A percentile compares a stretch with the other conserved stretches of the same genome.
phyloP scores from a whole-genome alignment of 2,797 vertebrate species.

The Pogonophryne albipinna region DNA sequence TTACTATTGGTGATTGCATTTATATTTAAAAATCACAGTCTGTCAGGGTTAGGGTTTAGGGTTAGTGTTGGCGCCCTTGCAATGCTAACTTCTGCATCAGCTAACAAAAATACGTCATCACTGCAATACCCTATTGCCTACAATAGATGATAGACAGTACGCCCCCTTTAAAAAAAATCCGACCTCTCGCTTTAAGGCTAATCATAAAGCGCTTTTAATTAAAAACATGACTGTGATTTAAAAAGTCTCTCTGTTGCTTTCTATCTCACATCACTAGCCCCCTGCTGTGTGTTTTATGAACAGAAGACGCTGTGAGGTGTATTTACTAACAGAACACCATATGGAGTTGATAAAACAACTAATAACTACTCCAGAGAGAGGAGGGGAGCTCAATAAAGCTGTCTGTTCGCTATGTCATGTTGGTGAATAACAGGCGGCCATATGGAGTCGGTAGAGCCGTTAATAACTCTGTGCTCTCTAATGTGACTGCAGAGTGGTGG shows the following conservation, averaged over 20 bases:
- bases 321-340: conserved; percentile 52
- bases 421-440: conserved; percentile 59
- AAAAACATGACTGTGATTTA: conserved; percentile 17
- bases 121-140: no score
- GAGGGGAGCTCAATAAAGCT: conserved; percentile 36
- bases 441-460: conserved; percentile 65
- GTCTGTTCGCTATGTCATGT: conserved; percentile 48
- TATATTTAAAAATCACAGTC: no score
- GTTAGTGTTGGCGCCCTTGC: no score
- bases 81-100: no score
- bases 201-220: conserved; percentile 18
- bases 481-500: conserved; percentile 16
- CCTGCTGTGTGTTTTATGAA: conserved; percentile 32
- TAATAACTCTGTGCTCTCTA: conserved; percentile 64
- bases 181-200: neutral
- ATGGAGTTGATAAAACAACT: conserved; percentile 65
- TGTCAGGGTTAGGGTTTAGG: no score
- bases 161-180: no score
- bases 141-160: no score
- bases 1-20: no score
- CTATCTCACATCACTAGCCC: neutral
- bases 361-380: conserved; percentile 56
- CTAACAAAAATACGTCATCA: no score
- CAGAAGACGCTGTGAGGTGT: conserved; percentile 35
- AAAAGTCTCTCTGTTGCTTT: neutral